These are phyloP conservation scores for Sesia apiformis DNA, from an alignment of 2,888 invertebrate species.

Conservation along the genomic window DNA sequence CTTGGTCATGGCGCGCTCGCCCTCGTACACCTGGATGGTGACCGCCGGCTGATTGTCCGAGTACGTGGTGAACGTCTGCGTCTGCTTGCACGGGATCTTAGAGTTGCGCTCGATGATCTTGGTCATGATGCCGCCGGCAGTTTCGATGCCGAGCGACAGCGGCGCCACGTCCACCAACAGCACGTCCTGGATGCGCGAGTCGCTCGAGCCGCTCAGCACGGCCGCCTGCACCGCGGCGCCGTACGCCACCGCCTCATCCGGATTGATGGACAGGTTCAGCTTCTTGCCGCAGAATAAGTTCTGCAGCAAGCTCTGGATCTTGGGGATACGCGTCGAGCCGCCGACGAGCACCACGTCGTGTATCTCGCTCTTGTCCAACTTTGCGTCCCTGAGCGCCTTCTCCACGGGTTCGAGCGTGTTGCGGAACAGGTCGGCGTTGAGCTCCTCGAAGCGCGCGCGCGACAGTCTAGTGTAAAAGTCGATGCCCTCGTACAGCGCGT, in stretches of 20 bases:
- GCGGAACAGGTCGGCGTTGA: constrained; percentile 77
- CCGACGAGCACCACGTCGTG: constrained; percentile 83
- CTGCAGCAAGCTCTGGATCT: constrained; percentile 78
- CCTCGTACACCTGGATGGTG: constrained; percentile 77
- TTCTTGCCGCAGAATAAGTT: constrained; percentile 78
- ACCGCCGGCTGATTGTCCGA: constrained; percentile 81
- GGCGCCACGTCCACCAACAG: constrained; percentile 58
- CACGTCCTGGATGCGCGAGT: constrained; percentile 76
- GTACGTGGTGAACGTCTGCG: constrained; percentile 79
- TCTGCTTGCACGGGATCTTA: constrained; percentile 76
- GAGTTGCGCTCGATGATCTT: constrained; percentile 77
- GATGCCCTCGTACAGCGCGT: constrained; percentile 77
- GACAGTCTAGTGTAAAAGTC: constrained; percentile 76
- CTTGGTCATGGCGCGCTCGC: constrained; percentile 80
- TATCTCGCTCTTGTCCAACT: constrained; percentile 78
- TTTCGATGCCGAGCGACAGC: constrained; percentile 79
- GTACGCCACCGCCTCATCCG: constrained; percentile 82
- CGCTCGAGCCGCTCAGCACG: constrained; percentile 77
- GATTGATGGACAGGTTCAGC: constrained; percentile 78
- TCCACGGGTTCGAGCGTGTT: constrained; percentile 79
- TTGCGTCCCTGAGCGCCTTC: constrained; percentile 79
- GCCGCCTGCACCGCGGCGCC: constrained; percentile 79
- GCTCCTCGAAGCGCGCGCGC: constrained; percentile 79
- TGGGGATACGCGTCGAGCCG: constrained; percentile 81
- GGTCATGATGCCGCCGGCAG: constrained; percentile 80